A percentile compares a stretch with the other conserved stretches of the same genome.
These are phyloP conservation scores for Enteromius fasciolatus DNA, from an alignment of 2,797 vertebrate species.

Conservation along the genomic window DNA sequence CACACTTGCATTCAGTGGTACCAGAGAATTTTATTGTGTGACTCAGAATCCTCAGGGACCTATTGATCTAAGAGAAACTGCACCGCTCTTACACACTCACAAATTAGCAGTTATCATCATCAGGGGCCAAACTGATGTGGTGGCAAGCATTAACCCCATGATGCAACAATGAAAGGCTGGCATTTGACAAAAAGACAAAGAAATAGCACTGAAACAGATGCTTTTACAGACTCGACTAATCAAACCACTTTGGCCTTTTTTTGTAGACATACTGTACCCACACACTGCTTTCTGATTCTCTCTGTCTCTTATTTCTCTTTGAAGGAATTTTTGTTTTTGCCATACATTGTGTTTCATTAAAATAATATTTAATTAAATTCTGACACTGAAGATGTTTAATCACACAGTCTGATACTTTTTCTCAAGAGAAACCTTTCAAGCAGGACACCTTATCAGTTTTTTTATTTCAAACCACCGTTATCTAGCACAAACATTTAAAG, in stretches of 20 bases:
- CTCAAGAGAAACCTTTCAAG: background rate
- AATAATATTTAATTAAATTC: background rate
- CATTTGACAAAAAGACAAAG: background rate
- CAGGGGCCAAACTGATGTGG: background rate
- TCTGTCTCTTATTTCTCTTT: background rate
- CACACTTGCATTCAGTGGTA: constrained; percentile 12
- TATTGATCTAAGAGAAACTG: constrained; percentile 39
- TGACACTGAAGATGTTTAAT: background rate
- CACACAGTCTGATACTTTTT: background rate
- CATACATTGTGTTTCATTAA: background rate
- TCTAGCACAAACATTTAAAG: background rate
- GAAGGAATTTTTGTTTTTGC: background rate
- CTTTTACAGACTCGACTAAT: background rate
- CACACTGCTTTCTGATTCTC: background rate
- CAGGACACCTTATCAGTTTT: background rate
- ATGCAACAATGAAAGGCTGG: background rate
- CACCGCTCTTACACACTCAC: constrained; percentile 8
- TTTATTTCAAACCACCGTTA: background rate
- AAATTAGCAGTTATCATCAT: background rate
- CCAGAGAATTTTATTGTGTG: constrained; percentile 7
- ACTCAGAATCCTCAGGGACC: constrained; percentile 38
- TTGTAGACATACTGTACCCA: background rate
- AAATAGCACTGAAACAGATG: background rate
- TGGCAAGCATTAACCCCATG: background rate
- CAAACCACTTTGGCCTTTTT: background rate